phyloP scores from a whole-genome alignment of 2,113 vertebrate species.

The Elephantulus edwardii region DNA sequence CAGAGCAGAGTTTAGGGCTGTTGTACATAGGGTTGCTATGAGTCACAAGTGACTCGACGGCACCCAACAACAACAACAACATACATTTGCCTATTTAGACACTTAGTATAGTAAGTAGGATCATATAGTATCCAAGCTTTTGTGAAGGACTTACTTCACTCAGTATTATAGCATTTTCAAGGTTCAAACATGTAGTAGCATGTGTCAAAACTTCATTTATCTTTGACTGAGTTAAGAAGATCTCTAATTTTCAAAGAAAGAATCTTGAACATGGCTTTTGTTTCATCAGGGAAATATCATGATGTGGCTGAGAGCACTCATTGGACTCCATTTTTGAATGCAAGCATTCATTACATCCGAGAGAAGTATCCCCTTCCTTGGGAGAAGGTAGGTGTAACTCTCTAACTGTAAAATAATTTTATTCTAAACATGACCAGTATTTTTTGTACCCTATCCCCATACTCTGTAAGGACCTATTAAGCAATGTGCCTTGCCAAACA shows the following conservation, averaged over 20 bases:
- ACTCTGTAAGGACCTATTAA: background rate
- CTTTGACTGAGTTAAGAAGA: background rate
- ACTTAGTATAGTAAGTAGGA: background rate
- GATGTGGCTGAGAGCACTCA: conserved; percentile 86
- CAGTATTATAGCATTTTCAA: background rate
- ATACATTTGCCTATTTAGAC: background rate
- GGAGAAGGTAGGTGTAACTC: conserved; percentile 79
- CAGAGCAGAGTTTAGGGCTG: too few species aligned
- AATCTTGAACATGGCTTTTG: background rate
- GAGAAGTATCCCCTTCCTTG: conserved; percentile 85
- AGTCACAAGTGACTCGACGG: too few species aligned
- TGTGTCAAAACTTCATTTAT: background rate
- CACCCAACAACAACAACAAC: too few species aligned
- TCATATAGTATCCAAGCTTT: background rate
- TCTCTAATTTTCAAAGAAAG: background rate
- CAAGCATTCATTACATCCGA: conserved; percentile 84
- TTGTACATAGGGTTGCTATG: too few species aligned
- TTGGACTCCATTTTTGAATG: conserved; percentile 87
- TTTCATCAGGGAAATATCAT: conserved; percentile 81
- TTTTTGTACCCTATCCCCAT: background rate
- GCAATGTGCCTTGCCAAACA: too few species aligned
- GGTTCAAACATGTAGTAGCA: background rate
- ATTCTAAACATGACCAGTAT: fast-evolving
- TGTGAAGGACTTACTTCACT: background rate
- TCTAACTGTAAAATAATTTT: fast-evolving